Evolutionary conservation across 2,113 vertebrate genomes (phyloP), one percentile per base, ranked within the genome.

Genomic region (Mormyrus iriodes): DNA sequence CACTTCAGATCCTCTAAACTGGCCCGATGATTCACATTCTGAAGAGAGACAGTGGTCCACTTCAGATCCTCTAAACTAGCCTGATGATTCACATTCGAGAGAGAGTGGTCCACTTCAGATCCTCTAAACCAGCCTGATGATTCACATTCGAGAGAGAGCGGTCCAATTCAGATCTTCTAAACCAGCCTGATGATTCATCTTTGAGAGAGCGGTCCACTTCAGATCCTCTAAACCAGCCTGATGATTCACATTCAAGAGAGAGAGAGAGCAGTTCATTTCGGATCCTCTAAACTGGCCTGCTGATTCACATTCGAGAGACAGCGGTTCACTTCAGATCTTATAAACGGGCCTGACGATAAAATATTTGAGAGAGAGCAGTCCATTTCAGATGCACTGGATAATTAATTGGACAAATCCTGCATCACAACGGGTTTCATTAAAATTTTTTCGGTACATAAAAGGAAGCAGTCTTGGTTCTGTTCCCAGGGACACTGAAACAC

Each of bases 321-420:
- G 69, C 69, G 35, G 69, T 76, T 13, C 69, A 76, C 31, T 39
- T 6, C 31, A 17, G 69, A 76, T 76, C 13, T 39, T 39, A 31
- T 76, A 35, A 76, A 76, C 1, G 0, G 69, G 31, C 69, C 31
- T 39, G 69, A 73, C 4, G 31, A 79, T 42, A 31, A 35, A 69
- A 79, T 42, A 79, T 79, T 79, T 19, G 31, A 79, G 73, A 79
- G 61, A 69, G 31, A 79, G 35, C 31, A 79, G 73, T 79, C 73
- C 35, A 79, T 42, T 42, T 79, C 35, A 79, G 15, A 58, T 35
- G 10, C 44, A 27, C 44, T 69, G 58, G 86, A 89, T 92, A 89
- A 92, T 93, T 93, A 92, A 94, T 92, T 92, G 90, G 92, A 90
- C 89, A 95, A 91, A 93, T 93, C 87, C 92, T 92, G 86, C 86